Percentiles rank a stretch among this genome's conserved stretches.
phyloP scores from a whole-genome alignment of 2,113 vertebrate species.

The Vombatus ursinus region DNA sequence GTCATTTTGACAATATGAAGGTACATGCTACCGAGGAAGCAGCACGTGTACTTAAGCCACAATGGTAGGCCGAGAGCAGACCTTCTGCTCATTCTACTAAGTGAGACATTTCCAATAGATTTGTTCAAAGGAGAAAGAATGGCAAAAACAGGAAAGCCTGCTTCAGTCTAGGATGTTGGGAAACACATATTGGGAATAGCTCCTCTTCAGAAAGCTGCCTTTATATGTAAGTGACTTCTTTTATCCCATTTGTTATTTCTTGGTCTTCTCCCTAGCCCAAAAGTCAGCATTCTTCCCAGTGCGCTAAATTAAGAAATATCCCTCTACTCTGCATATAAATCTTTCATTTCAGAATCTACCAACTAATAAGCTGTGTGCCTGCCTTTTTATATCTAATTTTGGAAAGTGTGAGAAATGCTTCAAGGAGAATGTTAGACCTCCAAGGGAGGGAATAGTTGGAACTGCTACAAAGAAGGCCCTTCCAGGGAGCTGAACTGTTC shows the following conservation, averaged over 20 bases:
- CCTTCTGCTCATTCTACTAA: background rate
- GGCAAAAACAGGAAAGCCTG: background rate
- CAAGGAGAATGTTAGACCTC: constrained; percentile 52
- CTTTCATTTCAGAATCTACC: background rate
- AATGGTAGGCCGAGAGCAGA: rapidly evolving
- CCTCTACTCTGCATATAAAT: background rate
- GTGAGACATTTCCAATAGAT: no score
- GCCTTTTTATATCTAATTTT: constrained; percentile 10
- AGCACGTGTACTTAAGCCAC: background rate
- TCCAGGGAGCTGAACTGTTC: background rate
- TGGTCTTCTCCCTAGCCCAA: background rate
- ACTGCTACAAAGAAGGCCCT: constrained; percentile 40
- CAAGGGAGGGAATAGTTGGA: constrained; percentile 47
- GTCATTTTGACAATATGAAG: background rate
- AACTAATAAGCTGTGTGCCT: background rate
- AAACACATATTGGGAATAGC: background rate
- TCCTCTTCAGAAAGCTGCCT: background rate
- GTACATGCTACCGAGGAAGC: background rate
- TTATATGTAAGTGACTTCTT: background rate
- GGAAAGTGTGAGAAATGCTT: constrained; percentile 11
- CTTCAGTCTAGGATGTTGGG: background rate
- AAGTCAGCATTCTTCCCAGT: background rate
- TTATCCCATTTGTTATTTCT: background rate
- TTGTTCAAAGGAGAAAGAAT: background rate
- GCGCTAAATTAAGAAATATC: background rate